phyloP scores from a whole-genome alignment of 2,888 invertebrate species.

The Hyppa rectilinea region DNA sequence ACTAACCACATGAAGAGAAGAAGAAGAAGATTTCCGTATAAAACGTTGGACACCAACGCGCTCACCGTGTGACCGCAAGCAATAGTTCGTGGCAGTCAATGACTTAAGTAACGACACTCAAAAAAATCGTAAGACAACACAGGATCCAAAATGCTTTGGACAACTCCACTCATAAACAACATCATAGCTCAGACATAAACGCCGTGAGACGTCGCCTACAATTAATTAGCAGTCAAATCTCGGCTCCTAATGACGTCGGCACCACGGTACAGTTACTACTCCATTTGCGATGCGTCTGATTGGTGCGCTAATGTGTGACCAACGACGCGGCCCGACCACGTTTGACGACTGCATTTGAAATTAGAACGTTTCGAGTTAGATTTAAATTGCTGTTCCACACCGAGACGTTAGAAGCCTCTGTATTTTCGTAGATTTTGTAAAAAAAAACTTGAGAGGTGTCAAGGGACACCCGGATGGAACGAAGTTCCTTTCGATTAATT shows the following conservation, averaged over 20 bases:
- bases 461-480: no score
- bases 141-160: neutral
- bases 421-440: neutral
- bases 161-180: neutral
- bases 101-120: neutral
- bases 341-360: slow-evolving; percentile 20
- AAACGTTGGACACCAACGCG: no score
- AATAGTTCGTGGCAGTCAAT: no score
- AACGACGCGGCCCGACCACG: slow-evolving; percentile 19
- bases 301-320: slow-evolving; percentile 51
- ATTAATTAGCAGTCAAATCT: slow-evolving; percentile 56
- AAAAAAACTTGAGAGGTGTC: no score
- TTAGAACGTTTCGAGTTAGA: slow-evolving; percentile 19
- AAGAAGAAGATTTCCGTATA: no score
- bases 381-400: slow-evolving; percentile 3
- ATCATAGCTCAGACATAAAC: neutral
- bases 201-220: slow-evolving; percentile 10
- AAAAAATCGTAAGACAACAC: neutral
- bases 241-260: slow-evolving; percentile 39
- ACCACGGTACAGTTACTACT: slow-evolving; percentile 50
- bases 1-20: no score
- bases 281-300: slow-evolving; percentile 51
- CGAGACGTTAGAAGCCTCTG: neutral
- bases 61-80: no score
- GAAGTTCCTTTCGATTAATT: no score